phyloP scores from a whole-genome alignment of 2,113 vertebrate species.

The Lepus europaeus region DNA sequence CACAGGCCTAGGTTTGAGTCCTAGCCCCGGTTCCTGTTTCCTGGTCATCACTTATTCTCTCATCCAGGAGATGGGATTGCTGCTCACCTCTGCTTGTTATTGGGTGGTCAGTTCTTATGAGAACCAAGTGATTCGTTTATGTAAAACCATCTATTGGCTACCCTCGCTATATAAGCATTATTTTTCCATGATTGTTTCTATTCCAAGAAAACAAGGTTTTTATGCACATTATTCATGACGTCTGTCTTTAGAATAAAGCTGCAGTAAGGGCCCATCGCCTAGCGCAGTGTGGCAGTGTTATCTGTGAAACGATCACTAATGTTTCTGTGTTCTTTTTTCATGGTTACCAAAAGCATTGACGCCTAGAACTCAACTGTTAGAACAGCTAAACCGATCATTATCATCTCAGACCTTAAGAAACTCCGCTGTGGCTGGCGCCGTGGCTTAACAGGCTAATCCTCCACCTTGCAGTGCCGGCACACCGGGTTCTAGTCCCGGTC shows the following conservation, averaged over 20 bases:
- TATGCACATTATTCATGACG: background rate
- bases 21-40: background rate
- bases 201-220: background rate
- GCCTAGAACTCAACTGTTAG: background rate
- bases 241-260: background rate
- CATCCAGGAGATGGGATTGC: background rate
- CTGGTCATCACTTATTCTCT: background rate
- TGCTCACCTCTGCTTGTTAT: background rate
- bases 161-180: background rate
- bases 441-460: too few species aligned
- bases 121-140: background rate
- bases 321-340: background rate
- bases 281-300: background rate
- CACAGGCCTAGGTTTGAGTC: background rate
- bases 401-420: background rate
- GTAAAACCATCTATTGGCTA: background rate
- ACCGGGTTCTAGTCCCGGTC: too few species aligned
- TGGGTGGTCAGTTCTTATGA: background rate
- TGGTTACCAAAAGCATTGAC: background rate
- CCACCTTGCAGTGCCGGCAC: too few species aligned
- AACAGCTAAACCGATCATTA: background rate
- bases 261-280: background rate
- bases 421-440: background rate
- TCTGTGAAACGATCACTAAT: background rate
- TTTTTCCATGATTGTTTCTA: constrained; percentile 31